Base-by-base conservation (phyloP, 2,113 vertebrate species). In the Pungitius pungitius region DNA sequence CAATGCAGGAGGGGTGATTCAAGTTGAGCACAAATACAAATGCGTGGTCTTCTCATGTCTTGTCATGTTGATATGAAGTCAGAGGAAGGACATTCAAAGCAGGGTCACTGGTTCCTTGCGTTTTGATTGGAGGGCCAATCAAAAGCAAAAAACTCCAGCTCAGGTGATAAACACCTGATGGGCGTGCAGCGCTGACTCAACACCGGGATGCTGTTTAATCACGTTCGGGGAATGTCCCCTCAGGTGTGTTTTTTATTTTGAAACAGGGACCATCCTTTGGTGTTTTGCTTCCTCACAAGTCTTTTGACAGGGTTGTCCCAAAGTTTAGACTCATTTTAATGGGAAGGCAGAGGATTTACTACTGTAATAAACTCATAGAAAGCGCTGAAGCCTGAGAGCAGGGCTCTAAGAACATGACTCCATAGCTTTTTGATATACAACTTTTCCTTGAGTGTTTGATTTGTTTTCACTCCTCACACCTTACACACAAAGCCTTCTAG, bases 201-300 rank as follows among this genome's bases (percentile, higher is more conserved):
- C 57, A 4, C 15, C 69, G 80, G 67, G 43, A 79, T 45, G 70
- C 27, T 81, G 83, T 81, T 88, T 55, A 20, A 71, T 88, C 87
- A 84, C 56, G 54, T 39, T 52, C 8, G 1, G 39, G 77, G 78
- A 85, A 85, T 83, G 68, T 60, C 20, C 68, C 84, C 63, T 73
- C 10, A 65, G 85, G 69, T 66, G 75, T 76, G 76, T 72, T 66
- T 86, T 61, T 76, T 81, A 15, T 73, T 83, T 69, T 78, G 78
- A 77, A 80, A 81, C 59, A 49, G 59, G 67, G 63, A 49, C 11
- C 55, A 45, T 69, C n/a, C 57, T 42, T 8, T 6, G 1, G 27
- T n/a, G 24, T 20, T 74, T 52, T 55, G 39, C 56, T 74, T 64
- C 39, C 57, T 74, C 58, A 39, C 15, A 35, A 26, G 35, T 56